A percentile compares a stretch with the other conserved stretches of the same genome.
These are phyloP conservation scores for Drosophila prostipennis DNA, from an alignment of 2,888 invertebrate genomes.

Conservation along the genomic window DNA sequence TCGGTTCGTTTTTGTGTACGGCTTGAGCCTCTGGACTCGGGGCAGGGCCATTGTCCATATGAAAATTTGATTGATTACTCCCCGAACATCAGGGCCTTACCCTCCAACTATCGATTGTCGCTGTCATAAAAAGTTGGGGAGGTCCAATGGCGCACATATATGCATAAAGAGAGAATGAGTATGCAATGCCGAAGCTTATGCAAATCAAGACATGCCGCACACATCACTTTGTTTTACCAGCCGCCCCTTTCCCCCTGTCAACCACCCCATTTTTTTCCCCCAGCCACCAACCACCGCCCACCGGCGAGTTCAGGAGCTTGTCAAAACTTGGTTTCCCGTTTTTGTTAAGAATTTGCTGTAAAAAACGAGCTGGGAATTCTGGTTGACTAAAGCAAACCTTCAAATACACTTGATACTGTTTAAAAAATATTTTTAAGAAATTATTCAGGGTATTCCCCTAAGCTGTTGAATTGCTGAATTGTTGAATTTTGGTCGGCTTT, in stretches of 20 bases:
- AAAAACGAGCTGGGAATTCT: constrained; percentile 8
- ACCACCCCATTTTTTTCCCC: neutral
- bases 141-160: constrained; percentile 45
- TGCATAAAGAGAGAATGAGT: constrained; percentile 24
- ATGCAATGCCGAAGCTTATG: constrained; percentile 63
- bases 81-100: constrained; percentile 45
- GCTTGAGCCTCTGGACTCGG: constrained; percentile 11
- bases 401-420: neutral
- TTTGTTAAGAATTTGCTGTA: constrained; percentile 48
- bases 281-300: constrained; percentile 3
- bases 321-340: constrained; percentile 60
- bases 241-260: constrained; percentile 4
- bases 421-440: too few species aligned
- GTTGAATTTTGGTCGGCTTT: too few species aligned
- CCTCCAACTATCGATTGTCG: constrained; percentile 73
- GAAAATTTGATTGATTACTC: constrained; percentile 76
- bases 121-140: constrained; percentile 66
- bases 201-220: constrained; percentile 76
- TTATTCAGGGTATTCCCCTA: too few species aligned
- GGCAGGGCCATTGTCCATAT: constrained; percentile 54
- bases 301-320: constrained; percentile 47
- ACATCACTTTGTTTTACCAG: constrained; percentile 55
- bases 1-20: constrained; percentile 1
- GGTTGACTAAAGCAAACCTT: neutral
- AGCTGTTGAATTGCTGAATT: too few species aligned